Percentiles rank a stretch among this genome's conserved stretches.
These are phyloP conservation scores for Athalia cordata DNA, from an alignment of 2,888 invertebrate genomes.

Conservation along the genomic window DNA sequence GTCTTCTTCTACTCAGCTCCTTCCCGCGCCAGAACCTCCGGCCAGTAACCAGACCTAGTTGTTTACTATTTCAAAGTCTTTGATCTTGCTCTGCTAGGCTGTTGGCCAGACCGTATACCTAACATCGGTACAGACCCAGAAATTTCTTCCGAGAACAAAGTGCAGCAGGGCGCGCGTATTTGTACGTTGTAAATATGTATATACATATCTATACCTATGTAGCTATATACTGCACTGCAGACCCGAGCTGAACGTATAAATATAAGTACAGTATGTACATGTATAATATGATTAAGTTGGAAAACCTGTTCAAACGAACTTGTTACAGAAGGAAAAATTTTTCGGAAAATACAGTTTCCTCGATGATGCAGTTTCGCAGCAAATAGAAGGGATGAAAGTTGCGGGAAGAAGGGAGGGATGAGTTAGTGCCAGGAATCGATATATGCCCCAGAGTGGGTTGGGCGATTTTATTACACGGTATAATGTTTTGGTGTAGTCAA, in stretches of 20 bases:
- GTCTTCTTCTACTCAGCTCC: conserved; percentile 4
- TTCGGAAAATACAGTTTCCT: conserved; percentile 19
- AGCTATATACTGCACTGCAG: neutral
- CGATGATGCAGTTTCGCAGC: conserved; percentile 15
- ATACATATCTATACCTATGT: conserved; percentile 10
- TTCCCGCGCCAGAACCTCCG: conserved; percentile 21
- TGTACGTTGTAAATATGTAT: conserved; percentile 15
- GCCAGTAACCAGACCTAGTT: conserved; percentile 42
- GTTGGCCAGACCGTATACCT: conserved; percentile 30
- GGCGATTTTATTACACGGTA: neutral
- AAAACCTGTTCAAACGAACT: conserved; percentile 29
- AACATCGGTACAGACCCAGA: conserved; percentile 24
- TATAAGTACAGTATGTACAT: neutral
- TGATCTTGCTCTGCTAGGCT: conserved; percentile 43
- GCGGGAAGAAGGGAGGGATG: neutral
- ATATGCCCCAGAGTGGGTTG: neutral
- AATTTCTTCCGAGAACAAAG: conserved; percentile 21
- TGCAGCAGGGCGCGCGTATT: conserved; percentile 21
- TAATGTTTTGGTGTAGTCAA: neutral
- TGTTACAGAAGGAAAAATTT: conserved; percentile 22
- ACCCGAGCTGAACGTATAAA: neutral
- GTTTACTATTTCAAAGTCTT: conserved; percentile 47
- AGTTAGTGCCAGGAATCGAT: neutral
- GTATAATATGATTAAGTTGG: conserved; percentile 4
- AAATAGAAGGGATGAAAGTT: neutral